These are phyloP conservation scores for Teleogryllus oceanicus DNA, from an alignment of 2,888 invertebrate species.

Conservation along the genomic window DNA sequence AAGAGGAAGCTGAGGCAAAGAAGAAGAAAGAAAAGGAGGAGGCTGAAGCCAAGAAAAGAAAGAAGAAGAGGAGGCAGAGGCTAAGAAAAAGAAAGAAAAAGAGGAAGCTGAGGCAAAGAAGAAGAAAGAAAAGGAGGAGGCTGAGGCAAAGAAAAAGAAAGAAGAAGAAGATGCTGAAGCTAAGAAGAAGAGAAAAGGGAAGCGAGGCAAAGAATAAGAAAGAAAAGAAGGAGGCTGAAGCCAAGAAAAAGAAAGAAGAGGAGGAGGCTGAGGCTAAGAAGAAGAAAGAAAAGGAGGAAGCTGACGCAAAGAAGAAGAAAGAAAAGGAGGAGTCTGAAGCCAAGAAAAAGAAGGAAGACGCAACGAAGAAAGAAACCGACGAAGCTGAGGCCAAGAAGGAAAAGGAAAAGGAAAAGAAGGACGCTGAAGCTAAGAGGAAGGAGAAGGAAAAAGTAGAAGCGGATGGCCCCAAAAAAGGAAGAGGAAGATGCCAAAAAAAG, in stretches of 20 bases:
- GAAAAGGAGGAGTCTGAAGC: conserved; percentile 33
- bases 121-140: conserved; percentile 18
- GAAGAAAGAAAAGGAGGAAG: conserved; percentile 26
- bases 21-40: conserved; percentile 31
- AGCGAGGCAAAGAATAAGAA: conserved; percentile 32
- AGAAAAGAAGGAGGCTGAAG: conserved; percentile 27
- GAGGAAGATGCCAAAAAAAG: conserved; percentile 31
- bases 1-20: conserved; percentile 30
- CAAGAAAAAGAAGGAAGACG: conserved; percentile 30
- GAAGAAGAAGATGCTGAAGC: neutral
- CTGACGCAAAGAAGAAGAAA: conserved; percentile 28
- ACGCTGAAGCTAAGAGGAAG: conserved; percentile 29
- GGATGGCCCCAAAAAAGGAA: conserved; percentile 26
- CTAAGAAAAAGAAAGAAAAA: conserved; percentile 5
- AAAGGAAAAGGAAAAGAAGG: conserved; percentile 23
- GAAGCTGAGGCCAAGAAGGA: conserved; percentile 30
- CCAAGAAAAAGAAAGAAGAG: conserved; percentile 33
- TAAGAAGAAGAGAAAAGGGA: conserved; percentile 19
- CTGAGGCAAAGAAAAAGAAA: conserved; percentile 19
- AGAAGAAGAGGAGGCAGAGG: conserved; percentile 30
- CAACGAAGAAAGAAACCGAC: conserved; percentile 34
- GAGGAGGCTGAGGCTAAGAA: neutral
- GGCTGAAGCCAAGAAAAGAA: conserved; percentile 30
- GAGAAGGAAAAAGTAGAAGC: conserved; percentile 33
- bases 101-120: neutral